A percentile compares a stretch with the other conserved stretches of the same genome.
Conservation (phyloP, 2,888 invertebrate species). For the Plebejus melissa region DNA sequence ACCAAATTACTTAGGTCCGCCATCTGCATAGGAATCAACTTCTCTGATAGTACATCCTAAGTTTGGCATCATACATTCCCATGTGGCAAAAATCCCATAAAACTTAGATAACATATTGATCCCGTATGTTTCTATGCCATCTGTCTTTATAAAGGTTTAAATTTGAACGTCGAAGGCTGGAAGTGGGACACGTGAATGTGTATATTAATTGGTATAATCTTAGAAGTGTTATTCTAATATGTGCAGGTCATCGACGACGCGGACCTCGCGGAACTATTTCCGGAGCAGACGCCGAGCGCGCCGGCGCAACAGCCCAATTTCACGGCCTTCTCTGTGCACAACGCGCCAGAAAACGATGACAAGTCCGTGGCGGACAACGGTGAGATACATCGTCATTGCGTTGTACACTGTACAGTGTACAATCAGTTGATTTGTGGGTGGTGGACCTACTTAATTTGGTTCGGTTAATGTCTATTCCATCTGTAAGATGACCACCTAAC, state of each 20-base stretch:
- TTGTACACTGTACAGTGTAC: no score
- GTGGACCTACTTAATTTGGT: no score
- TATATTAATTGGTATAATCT: not conserved
- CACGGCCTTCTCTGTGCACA: conserved; percentile 72
- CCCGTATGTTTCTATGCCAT: no score
- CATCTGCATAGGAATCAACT: no score
- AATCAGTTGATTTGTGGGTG: no score
- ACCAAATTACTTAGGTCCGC: no score
- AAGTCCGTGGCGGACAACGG: conserved; percentile 75
- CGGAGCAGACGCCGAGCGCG: conserved; percentile 81
- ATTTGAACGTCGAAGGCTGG: not conserved
- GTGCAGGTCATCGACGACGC: conserved; percentile 86
- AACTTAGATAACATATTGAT: no score
- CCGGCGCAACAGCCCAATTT: conserved; percentile 80
- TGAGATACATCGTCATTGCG: conserved; percentile 38
- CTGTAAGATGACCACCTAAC: not conserved
- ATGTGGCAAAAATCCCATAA: no score
- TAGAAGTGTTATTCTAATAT: conserved; percentile 37
- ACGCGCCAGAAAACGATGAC: conserved; percentile 65
- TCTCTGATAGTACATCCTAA: no score
- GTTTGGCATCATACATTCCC: no score
- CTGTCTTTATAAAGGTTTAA: not conserved
- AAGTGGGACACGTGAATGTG: not conserved
- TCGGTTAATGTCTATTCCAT: no score
- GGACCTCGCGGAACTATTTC: conserved; percentile 87